These are phyloP conservation scores for Macquaria ambigua DNA, from an alignment of 2,113 vertebrate genomes.

Conservation along the genomic window DNA sequence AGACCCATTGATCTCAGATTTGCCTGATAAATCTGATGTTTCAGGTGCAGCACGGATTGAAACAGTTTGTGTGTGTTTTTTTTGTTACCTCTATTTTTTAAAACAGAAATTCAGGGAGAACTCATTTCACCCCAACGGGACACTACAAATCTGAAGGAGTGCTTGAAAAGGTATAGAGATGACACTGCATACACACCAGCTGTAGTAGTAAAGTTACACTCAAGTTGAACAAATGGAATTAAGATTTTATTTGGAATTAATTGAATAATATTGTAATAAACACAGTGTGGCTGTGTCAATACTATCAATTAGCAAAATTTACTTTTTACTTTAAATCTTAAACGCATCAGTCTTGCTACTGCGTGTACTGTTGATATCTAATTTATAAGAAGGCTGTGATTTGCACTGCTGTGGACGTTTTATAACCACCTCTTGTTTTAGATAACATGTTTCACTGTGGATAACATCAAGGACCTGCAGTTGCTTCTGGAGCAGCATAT, in stretches of 20 bases:
- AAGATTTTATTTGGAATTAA: neutral
- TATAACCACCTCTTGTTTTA: constrained; percentile 64
- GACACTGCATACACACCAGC: rapidly evolving
- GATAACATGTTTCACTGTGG: constrained; percentile 85
- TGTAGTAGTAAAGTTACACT: neutral
- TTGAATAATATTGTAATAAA: neutral
- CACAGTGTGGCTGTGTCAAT: neutral
- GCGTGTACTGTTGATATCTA: neutral
- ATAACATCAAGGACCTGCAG: constrained; percentile 86
- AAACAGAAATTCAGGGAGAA: constrained; percentile 89
- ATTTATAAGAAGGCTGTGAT: neutral
- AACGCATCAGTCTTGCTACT: neutral
- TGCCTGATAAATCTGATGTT: neutral
- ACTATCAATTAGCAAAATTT: neutral
- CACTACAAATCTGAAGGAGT: constrained; percentile 92
- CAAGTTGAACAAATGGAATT: neutral
- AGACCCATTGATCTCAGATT: neutral
- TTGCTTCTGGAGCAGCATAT: constrained; percentile 88
- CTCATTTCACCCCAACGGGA: constrained; percentile 89
- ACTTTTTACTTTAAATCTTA: neutral
- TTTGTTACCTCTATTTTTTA: constrained; percentile 9
- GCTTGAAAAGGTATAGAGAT: constrained; percentile 89
- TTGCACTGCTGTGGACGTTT: neutral
- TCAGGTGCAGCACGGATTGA: neutral
- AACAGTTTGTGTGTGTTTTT: neutral